Conservation (phyloP, 23 tunicate species). For the Styela plicata region DNA sequence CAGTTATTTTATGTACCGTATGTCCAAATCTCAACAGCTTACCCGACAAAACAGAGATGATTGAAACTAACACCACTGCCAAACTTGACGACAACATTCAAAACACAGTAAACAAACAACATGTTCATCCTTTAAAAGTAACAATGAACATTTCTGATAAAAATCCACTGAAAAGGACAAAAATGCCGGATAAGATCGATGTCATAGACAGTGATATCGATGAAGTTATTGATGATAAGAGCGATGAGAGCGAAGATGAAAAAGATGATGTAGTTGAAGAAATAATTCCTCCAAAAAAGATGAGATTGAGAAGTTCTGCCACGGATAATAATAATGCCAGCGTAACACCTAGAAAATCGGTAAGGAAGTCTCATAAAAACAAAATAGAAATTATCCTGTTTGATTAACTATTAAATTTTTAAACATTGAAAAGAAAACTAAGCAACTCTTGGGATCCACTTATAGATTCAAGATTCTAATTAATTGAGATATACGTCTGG, state of each 20-base stretch:
- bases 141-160: neutral
- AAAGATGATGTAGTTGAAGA: neutral
- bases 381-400: too few species aligned
- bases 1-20: too few species aligned
- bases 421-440: too few species aligned
- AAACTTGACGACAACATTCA: neutral
- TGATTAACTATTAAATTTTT: too few species aligned
- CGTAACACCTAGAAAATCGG: too few species aligned
- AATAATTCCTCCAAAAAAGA: neutral
- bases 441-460: too few species aligned
- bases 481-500: too few species aligned
- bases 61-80: neutral
- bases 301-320: neutral
- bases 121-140: neutral
- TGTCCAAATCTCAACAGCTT: neutral
- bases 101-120: too few species aligned
- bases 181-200: neutral
- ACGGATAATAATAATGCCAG: neutral
- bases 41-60: neutral
- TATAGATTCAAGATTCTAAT: too few species aligned
- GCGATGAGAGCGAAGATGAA: neutral
- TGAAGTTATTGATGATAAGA: neutral
- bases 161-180: neutral
- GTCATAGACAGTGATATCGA: too few species aligned
- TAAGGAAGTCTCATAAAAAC: too few species aligned